Percentiles rank a stretch among this genome's conserved stretches.
phyloP scores from a whole-genome alignment of 2,797 vertebrate genomes.

The Ptychadena robeensis region DNA sequence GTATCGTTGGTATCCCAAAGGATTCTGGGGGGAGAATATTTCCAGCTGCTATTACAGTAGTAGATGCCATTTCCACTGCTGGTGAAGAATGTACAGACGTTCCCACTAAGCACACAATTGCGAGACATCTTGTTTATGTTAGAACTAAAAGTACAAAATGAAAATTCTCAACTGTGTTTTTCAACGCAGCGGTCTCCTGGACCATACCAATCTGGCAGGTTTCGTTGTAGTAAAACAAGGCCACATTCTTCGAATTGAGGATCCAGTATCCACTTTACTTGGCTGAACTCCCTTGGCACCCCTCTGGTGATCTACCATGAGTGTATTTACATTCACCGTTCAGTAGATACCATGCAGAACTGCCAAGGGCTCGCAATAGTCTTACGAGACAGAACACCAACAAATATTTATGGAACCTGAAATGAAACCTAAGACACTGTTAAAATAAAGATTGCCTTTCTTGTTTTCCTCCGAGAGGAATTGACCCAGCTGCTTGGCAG shows the following conservation, averaged over 20 bases:
- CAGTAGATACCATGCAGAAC: conserved; percentile 66
- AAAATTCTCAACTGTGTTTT: conserved; percentile 10
- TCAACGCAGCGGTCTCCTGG: conserved; percentile 2
- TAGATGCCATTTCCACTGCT: neutral
- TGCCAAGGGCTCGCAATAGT: conserved; percentile 67
- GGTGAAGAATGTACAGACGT: conserved; percentile 15
- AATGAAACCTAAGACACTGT: conserved; percentile 73
- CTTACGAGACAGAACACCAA: conserved; percentile 69
- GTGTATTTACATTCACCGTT: conserved; percentile 69
- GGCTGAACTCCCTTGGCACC: conserved; percentile 62
- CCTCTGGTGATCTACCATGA: conserved; percentile 61
- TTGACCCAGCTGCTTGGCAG: conserved; percentile 70
- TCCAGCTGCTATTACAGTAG: neutral
- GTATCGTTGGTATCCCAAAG: neutral
- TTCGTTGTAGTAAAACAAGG: conserved; percentile 26
- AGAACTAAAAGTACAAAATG: neutral
- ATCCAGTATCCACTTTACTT: conserved; percentile 24
- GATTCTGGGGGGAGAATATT: neutral
- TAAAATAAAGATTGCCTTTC: conserved; percentile 74
- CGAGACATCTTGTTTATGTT: neutral
- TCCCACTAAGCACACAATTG: conserved; percentile 1
- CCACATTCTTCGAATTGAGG: conserved; percentile 59
- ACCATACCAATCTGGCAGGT: conserved; percentile 58
- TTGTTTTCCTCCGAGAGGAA: conserved; percentile 67
- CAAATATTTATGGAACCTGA: conserved; percentile 75